Base-by-base conservation (phyloP, 2,113 vertebrate genomes). In the Corydoras sp. region DNA sequence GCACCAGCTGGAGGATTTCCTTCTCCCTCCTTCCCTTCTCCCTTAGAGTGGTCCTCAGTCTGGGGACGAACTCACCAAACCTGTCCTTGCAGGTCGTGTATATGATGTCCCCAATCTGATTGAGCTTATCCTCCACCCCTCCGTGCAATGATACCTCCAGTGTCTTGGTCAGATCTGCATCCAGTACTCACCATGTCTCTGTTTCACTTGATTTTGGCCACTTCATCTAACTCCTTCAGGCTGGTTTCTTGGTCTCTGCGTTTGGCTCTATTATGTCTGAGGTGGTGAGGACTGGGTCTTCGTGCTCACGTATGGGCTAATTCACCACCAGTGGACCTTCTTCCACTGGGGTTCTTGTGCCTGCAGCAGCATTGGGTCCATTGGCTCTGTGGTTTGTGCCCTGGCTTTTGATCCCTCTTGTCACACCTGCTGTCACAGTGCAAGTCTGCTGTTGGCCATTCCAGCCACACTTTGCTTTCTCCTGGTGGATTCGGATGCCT, bases 381-480 rank as follows among this genome's bases (percentile, higher is more conserved):
- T 68, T 2, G 9, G 9, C 58, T 11, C 58, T 59, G 24, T 68
- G 56, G 64, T 68, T 58, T 69, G 62, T 10, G 0, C 11, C 66
- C 73, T 62, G 73, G 73, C 66, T 75, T 69, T 64, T 5, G 66
- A 58, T 69, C 66, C 66, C 73, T 75, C 66, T 69, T 75, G 73
- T 63, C 66, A 63, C 30, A 75, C 31, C 73, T 58, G 58, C 29
- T n/a, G 6, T 0, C 0, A 56, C 65, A 58, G 73, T 63, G 65
- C 73, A 75, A 75, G 73, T 58, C 63, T 64, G 59, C 67, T 69
- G 73, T 49, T 56, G 66, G 51, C 58, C 58, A 7, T 51, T 51
- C 49, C 11, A 11, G 11, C 49, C 49, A 51, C 49, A 51, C 49
- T 51, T 51, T 51, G 7, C 7, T 11, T 69, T 63, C 11, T 29